phyloP scores from a whole-genome alignment of 2,113 vertebrate species.

The Hyperoodon ampullatus region DNA sequence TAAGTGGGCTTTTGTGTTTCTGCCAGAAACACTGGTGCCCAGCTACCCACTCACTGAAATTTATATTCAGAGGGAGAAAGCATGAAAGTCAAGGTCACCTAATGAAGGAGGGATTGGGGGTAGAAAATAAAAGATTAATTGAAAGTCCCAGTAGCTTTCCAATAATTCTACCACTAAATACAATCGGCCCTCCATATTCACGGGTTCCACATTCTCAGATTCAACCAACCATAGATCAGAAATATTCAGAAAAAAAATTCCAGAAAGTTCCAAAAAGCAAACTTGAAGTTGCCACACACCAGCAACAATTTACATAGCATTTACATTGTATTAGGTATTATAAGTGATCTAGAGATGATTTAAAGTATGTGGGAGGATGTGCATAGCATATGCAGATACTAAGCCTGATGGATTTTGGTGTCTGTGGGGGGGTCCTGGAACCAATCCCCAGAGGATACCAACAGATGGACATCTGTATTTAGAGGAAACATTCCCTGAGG shows the following conservation, averaged over 20 bases:
- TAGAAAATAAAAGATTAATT: background rate
- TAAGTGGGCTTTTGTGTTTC: background rate
- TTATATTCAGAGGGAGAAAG: background rate
- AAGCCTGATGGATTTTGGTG: background rate
- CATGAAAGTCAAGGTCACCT: background rate
- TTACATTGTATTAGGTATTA: background rate
- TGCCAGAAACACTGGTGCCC: background rate
- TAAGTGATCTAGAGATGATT: background rate
- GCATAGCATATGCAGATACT: background rate
- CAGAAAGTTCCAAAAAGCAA: background rate
- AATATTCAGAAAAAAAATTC: background rate
- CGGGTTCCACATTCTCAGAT: background rate
- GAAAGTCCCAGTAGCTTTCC: constrained; percentile 6
- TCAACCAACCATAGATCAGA: background rate
- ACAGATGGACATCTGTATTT: background rate
- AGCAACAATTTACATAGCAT: background rate
- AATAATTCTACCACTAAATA: background rate
- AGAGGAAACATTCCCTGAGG: background rate
- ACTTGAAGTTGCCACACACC: background rate
- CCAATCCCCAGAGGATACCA: background rate
- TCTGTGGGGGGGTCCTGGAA: background rate
- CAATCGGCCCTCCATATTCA: background rate
- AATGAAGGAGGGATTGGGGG: background rate
- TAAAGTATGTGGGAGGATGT: background rate
- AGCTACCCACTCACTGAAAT: background rate